Base-by-base conservation (phyloP, 2,113 vertebrate species). In the Apteryx owenii region DNA sequence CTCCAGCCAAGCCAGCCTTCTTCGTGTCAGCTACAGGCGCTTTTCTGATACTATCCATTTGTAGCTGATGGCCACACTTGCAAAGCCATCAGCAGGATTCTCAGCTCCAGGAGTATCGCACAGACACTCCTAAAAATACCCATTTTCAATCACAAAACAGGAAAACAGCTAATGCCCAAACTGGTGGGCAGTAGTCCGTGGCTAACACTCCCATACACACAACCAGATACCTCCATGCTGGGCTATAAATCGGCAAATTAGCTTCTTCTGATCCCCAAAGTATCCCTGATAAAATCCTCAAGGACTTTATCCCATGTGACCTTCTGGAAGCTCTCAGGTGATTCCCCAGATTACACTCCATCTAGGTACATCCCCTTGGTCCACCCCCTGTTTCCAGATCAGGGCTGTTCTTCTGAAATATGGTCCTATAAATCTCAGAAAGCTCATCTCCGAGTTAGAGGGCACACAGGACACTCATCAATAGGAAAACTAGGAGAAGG, bases 401-500 rank as follows among this genome's bases (percentile, higher is more conserved):
- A 7, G 65, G 46, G 54, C 42, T 51, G 73, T 58, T 85, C 66
- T 54, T 90, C 50, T 38, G 64, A 88, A 94, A 85, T 4, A 61
- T 2, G 75, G 64, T 9, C 76, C 51, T 50, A 51, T 51, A 84
- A 93, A 92, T 85, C 90, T 89, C 83, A 81, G 44, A 21, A 22
- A 50, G 83, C 85, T 84, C 90, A 5, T 83, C 85, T 70, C 20
- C 6, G 38, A 90, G 77, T 71, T 84, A 78, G 90, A 96, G 94
- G 95, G 92, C 92, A 93, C 66, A 7, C 29, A 95, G 95, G 95
- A 97, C 93, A 19, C 89, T 75, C 18, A 26, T 76, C 90, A 2
- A 0, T 42, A 88, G 90, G 88, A 90, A 75, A 85, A 92, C 0
- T 31, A 60, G 29, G 42, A 88, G 95, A 91, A 81, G 84, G 95